These are phyloP conservation scores for Spea bombifrons DNA, from an alignment of 2,113 vertebrate species.

Conservation along the genomic window DNA sequence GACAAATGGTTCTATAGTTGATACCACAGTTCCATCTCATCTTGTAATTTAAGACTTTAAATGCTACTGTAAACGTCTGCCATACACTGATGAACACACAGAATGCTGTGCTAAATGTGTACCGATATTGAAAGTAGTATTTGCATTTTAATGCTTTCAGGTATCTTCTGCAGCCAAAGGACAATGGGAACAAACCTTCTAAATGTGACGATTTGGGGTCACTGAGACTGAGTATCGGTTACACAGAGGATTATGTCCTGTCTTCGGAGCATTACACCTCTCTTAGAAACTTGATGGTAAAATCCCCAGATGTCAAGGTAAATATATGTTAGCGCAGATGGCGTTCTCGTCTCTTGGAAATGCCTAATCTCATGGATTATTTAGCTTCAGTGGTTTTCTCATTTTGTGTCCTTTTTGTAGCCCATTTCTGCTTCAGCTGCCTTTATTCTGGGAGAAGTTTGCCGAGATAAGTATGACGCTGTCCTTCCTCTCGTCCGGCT, in stretches of 20 bases:
- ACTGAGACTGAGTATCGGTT: slow-evolving; percentile 87
- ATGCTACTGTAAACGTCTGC: too few species aligned
- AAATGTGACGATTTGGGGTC: slow-evolving; percentile 92
- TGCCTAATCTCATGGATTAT: too few species aligned
- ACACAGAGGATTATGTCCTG: slow-evolving; percentile 94
- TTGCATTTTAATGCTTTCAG: slow-evolving; percentile 58
- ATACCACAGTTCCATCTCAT: too few species aligned
- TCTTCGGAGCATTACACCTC: slow-evolving; percentile 81
- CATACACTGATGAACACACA: too few species aligned
- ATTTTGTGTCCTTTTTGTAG: slow-evolving; percentile 58
- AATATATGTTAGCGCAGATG: background rate
- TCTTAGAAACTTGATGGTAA: slow-evolving; percentile 89
- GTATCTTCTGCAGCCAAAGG: slow-evolving; percentile 94
- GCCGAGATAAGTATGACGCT: slow-evolving; percentile 86
- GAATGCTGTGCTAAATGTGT: too few species aligned
- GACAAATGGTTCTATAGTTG: too few species aligned
- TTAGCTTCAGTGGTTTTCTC: too few species aligned
- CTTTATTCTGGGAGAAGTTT: slow-evolving; percentile 91
- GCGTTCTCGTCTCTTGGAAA: too few species aligned
- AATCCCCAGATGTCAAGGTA: slow-evolving; percentile 92
- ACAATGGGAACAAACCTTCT: slow-evolving; percentile 87
- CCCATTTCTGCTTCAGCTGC: slow-evolving; percentile 92
- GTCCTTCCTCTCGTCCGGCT: slow-evolving; percentile 88
- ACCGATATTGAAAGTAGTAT: too few species aligned
- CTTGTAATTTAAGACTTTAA: too few species aligned